Evolutionary conservation across 2,113 vertebrate genomes (phyloP).

Genomic region (Hystrix brachyura): DNA sequence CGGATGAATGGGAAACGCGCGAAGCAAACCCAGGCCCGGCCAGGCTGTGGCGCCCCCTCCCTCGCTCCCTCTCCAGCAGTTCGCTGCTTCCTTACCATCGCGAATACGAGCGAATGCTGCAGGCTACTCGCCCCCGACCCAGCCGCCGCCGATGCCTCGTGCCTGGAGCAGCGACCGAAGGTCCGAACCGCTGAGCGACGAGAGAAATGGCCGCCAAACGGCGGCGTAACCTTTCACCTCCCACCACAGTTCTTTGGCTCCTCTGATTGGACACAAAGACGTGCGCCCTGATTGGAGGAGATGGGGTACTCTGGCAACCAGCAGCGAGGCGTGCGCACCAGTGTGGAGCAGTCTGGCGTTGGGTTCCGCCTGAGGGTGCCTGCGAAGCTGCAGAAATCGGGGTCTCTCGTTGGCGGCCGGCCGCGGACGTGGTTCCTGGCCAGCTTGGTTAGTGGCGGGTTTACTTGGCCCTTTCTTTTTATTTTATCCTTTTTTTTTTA

Average conservation of each 20-base stretch:
- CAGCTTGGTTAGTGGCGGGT: not conserved
- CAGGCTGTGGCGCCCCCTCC: not conserved
- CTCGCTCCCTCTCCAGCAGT: not conserved
- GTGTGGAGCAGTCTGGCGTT: rapidly evolving
- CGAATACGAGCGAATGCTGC: not conserved
- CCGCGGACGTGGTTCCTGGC: not conserved
- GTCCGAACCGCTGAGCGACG: rapidly evolving
- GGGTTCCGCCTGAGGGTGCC: rapidly evolving
- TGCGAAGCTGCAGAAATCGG: rapidly evolving
- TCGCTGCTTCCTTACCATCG: slow-evolving; percentile 69
- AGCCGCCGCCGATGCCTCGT: not conserved
- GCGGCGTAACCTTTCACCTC: slow-evolving; percentile 63
- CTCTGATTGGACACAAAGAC: slow-evolving; percentile 59
- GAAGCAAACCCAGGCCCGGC: not conserved
- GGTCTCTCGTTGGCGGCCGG: rapidly evolving
- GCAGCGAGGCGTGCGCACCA: rapidly evolving
- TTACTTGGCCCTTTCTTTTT: not conserved
- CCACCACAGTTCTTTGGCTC: not conserved
- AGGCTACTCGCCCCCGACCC: not conserved
- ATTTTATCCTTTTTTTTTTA: no score
- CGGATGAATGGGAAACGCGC: slow-evolving; percentile 70
- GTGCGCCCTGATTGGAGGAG: slow-evolving; percentile 57
- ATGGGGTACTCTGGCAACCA: not conserved
- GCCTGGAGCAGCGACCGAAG: not conserved
- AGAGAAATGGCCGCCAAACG: slow-evolving; percentile 82